These are phyloP conservation scores for Clusia tigrina DNA, from an alignment of 2,888 invertebrate species.

Conservation along the genomic window DNA sequence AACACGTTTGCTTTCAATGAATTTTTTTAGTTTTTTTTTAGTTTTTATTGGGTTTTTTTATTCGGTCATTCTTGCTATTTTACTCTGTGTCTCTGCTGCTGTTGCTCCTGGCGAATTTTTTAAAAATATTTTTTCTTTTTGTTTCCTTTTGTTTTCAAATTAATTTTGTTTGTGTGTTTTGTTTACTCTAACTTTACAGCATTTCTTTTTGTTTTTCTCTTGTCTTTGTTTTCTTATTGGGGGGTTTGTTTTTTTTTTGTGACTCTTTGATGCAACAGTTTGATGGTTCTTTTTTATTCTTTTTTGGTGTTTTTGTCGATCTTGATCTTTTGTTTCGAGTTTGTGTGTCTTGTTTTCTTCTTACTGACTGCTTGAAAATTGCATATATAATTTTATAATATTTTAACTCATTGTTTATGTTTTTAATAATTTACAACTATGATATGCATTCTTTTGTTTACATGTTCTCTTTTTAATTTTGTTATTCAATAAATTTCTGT, in stretches of 20 bases:
- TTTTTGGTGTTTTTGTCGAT: constrained; percentile 25
- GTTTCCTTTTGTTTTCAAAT: constrained; percentile 1
- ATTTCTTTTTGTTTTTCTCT: not conserved
- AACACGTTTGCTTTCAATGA: too few relatives aligned
- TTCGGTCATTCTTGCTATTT: constrained; percentile 28
- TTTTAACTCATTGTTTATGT: constrained; percentile 15
- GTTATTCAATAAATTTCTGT: constrained; percentile 34
- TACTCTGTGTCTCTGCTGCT: constrained; percentile 20
- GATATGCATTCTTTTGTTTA: constrained; percentile 78
- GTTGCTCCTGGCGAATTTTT: constrained; percentile 21
- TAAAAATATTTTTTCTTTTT: not conserved
- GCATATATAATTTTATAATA: constrained; percentile 18
- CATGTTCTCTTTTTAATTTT: constrained; percentile 36
- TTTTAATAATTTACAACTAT: constrained; percentile 79
- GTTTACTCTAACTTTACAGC: not conserved
- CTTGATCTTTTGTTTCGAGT: constrained; percentile 26
- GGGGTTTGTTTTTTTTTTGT: not conserved
- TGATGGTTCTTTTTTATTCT: not conserved
- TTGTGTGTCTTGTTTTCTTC: constrained; percentile 24
- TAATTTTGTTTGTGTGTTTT: too few relatives aligned
- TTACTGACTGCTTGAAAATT: constrained; percentile 22
- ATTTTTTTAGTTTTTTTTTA: not conserved
- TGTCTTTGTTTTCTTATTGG: not conserved
- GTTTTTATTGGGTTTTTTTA: constrained; percentile 2
- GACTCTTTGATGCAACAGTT: too few relatives aligned